Conservation (phyloP, 92 coral and sea anemone species). For the Bergia puertoricense region DNA sequence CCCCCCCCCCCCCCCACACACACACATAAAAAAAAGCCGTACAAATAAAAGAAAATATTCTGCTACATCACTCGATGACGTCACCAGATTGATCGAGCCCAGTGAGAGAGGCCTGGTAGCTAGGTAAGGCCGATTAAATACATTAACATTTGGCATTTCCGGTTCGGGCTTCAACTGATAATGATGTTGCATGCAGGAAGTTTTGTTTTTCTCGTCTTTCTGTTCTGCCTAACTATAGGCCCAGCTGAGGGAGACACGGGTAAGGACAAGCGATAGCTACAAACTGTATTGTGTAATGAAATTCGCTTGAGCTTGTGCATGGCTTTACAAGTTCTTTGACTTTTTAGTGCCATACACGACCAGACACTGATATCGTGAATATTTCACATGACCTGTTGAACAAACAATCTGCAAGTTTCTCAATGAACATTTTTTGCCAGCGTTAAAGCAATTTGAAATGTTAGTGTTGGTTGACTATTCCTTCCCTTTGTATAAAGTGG, state of each 20-base stretch:
- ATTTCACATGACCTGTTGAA: background rate
- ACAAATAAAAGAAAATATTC: too few species aligned
- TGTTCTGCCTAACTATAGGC: background rate
- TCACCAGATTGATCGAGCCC: too few species aligned
- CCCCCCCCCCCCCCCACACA: too few species aligned
- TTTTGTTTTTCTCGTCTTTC: background rate
- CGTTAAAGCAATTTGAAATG: too few species aligned
- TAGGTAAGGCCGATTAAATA: too few species aligned
- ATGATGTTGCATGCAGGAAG: background rate
- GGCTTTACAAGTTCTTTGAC: background rate
- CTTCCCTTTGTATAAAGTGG: background rate
- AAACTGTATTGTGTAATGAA: background rate
- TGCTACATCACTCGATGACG: too few species aligned
- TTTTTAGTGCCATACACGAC: background rate
- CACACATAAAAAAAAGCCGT: too few species aligned
- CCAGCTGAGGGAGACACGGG: background rate
- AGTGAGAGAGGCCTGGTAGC: too few species aligned
- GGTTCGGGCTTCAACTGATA: background rate
- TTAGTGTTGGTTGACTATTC: too few species aligned
- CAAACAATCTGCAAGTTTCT: too few species aligned
- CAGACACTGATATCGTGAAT: background rate
- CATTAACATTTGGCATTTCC: background rate
- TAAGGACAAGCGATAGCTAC: background rate
- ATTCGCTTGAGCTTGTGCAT: background rate
- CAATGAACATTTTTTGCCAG: too few species aligned